Evolutionary conservation across 2,113 vertebrate species (phyloP).

Genomic region (Xyrauchen texanus): DNA sequence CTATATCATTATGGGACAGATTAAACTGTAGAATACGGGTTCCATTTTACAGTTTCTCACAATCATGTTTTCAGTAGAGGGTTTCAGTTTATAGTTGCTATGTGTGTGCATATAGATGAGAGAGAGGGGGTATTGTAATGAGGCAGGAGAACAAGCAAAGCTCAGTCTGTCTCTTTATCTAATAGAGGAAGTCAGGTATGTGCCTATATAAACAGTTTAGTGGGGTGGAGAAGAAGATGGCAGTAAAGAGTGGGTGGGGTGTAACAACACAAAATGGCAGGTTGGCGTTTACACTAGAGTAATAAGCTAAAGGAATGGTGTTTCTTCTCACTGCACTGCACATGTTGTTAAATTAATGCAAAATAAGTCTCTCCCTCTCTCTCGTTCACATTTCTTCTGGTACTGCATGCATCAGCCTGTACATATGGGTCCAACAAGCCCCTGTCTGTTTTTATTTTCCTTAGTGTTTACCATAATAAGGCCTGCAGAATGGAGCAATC

Average conservation of each 20-base stretch:
- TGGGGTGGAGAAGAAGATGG: conserved; percentile 9
- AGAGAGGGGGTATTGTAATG: neutral
- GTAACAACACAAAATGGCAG: conserved; percentile 40
- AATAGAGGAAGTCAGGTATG: conserved; percentile 16
- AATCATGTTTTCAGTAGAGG: neutral
- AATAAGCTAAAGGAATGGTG: conserved; percentile 58
- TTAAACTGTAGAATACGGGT: conserved; percentile 9
- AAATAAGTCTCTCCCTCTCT: conserved; percentile 28
- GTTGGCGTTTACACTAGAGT: conserved; percentile 59
- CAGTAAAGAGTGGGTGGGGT: neutral
- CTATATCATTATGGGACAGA: conserved; percentile 40
- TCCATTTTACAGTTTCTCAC: neutral
- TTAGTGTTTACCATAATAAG: conserved; percentile 29
- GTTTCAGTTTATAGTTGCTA: neutral
- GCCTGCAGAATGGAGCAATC: conserved; percentile 18
- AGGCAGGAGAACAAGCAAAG: neutral
- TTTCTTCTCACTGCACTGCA: conserved; percentile 58
- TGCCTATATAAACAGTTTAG: conserved; percentile 11
- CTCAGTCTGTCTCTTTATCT: conserved; percentile 13
- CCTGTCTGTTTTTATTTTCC: conserved; percentile 27
- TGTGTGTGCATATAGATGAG: neutral
- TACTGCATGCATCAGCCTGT: conserved; percentile 17
- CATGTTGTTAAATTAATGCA: conserved; percentile 58
- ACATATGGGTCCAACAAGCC: conserved; percentile 27
- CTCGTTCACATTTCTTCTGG: conserved; percentile 14